These are phyloP conservation scores for Eudemis profundana DNA, from an alignment of 2,888 invertebrate species.

Conservation along the genomic window DNA sequence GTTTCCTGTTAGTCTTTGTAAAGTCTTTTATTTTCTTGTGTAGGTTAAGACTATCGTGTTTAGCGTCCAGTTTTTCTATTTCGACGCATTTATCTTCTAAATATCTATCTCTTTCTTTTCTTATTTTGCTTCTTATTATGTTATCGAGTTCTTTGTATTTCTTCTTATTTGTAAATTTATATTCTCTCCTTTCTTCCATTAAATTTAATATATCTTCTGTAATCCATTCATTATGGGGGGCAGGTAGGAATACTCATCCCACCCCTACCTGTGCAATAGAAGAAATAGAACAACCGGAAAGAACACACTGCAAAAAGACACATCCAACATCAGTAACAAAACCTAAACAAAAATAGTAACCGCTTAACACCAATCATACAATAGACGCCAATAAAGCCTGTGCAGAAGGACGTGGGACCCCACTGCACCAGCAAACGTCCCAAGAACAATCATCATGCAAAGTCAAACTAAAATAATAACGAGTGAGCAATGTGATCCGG, in stretches of 20 bases:
- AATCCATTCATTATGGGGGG: not conserved
- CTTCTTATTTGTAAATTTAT: not conserved
- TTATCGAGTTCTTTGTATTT: not conserved
- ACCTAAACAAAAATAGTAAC: not conserved
- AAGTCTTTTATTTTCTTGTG: not conserved
- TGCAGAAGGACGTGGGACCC: no score
- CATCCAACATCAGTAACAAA: not conserved
- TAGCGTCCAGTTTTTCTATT: no score
- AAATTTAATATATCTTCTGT: not conserved
- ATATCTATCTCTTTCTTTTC: no score
- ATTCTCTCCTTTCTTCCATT: not conserved
- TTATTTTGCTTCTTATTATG: not conserved
- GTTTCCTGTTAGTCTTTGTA: not conserved
- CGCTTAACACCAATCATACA: not conserved
- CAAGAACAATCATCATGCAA: conserved; percentile 3
- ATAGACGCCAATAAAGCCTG: not conserved
- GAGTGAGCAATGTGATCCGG: conserved; percentile 1
- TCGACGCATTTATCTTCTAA: not conserved
- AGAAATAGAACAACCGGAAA: not conserved
- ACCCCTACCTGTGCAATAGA: no score
- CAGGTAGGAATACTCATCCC: not conserved
- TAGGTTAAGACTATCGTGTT: no score
- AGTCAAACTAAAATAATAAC: not conserved
- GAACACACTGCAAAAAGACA: not conserved
- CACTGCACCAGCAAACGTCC: not conserved